A percentile compares a stretch with the other conserved stretches of the same genome.
Conservation (phyloP, 2,797 vertebrate species). For the Tragopan temminckii region DNA sequence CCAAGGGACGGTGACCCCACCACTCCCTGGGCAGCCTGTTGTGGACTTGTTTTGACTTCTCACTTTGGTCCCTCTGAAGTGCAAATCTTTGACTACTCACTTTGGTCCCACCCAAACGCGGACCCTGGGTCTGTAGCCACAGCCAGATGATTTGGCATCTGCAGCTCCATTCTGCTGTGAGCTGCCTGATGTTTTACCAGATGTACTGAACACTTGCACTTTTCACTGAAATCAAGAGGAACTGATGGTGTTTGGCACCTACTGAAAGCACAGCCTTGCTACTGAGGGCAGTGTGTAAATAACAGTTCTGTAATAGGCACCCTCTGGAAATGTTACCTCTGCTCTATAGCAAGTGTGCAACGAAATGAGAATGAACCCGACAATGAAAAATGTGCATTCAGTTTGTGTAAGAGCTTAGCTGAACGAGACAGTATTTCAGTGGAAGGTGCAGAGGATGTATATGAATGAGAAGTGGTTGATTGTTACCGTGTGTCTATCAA, state of each 20-base stretch:
- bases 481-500: constrained; percentile 65
- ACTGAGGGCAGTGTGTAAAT: background rate
- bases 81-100: background rate
- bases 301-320: background rate
- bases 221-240: background rate
- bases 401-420: constrained; percentile 18
- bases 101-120: background rate
- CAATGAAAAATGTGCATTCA: background rate
- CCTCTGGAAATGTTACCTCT: background rate
- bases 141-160: background rate
- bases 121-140: background rate
- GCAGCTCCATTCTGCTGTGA: background rate
- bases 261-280: background rate
- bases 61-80: background rate
- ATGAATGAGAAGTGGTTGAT: constrained; percentile 79
- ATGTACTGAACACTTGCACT: background rate
- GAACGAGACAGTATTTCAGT: constrained; percentile 32
- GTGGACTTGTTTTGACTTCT: background rate
- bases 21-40: no score
- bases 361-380: background rate
- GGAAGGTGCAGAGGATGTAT: constrained; percentile 42
- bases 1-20: no score
- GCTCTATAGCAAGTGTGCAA: background rate
- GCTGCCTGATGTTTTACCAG: background rate
- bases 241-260: background rate